Evolutionary conservation across 2,113 vertebrate species (phyloP).

Genomic region (Pygathrix nemaeus): DNA sequence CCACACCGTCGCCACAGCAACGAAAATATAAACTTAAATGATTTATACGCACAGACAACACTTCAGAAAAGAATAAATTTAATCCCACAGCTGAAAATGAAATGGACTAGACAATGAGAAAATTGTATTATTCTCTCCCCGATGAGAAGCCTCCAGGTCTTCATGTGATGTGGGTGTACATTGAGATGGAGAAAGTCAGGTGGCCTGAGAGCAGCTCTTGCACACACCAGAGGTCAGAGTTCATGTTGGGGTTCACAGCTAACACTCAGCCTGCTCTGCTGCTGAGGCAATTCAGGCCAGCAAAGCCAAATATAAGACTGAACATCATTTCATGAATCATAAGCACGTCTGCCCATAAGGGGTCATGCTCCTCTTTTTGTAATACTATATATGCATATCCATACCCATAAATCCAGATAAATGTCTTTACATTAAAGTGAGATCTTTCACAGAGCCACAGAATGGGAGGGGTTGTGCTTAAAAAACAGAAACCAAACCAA

Average conservation of each 20-base stretch:
- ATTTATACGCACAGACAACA: conserved; percentile 84
- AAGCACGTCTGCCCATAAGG: background rate
- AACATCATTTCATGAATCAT: background rate
- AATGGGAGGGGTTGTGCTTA: background rate
- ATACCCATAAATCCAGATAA: background rate
- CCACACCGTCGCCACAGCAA: conserved; percentile 85
- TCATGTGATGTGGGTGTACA: conserved; percentile 78
- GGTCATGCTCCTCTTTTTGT: background rate
- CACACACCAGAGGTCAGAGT: background rate
- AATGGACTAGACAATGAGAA: conserved; percentile 83
- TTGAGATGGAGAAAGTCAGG: conserved; percentile 67
- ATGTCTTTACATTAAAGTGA: background rate
- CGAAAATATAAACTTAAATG: conserved; percentile 86
- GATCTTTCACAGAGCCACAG: background rate
- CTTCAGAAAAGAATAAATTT: conserved; percentile 87
- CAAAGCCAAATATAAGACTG: background rate
- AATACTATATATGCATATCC: background rate
- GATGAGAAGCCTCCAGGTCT: conserved; percentile 75
- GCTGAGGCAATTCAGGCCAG: background rate
- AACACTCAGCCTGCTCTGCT: background rate
- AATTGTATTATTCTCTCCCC: conserved; percentile 79
- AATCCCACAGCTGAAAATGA: conserved; percentile 84
- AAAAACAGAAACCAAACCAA: background rate
- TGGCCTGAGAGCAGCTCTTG: rapidly evolving
- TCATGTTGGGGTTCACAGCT: rapidly evolving